Percentiles rank a stretch among this genome's conserved stretches.
Conservation (phyloP, 2,113 vertebrate species). For the Indri indri region DNA sequence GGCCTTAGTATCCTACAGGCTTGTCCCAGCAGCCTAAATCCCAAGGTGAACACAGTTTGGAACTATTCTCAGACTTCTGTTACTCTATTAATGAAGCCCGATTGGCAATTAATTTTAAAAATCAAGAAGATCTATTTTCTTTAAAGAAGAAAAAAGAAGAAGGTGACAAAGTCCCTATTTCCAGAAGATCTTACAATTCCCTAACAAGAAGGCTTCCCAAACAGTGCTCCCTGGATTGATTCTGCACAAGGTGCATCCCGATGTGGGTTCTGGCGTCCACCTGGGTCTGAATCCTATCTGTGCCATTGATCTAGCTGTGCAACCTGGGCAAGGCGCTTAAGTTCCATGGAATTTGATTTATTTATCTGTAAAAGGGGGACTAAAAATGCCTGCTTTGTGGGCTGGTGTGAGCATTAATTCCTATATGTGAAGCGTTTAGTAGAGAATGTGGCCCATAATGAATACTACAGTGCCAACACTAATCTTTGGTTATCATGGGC, state of each 20-base stretch:
- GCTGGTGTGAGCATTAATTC: background rate
- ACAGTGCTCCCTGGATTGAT: too few relatives aligned
- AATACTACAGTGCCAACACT: background rate
- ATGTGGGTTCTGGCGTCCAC: background rate
- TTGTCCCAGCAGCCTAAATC: background rate
- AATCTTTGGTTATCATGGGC: background rate
- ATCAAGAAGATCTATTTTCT: background rate
- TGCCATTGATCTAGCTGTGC: background rate
- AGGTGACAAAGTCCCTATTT: background rate
- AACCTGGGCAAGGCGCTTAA: background rate
- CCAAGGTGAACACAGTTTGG: background rate
- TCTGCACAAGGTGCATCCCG: background rate
- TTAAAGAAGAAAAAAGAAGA: background rate
- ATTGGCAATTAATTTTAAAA: background rate
- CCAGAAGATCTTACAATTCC: background rate
- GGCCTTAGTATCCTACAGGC: background rate
- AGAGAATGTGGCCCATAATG: background rate
- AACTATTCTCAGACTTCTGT: background rate
- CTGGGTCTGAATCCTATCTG: background rate
- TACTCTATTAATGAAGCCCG: background rate
- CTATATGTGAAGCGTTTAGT: background rate
- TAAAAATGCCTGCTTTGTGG: background rate
- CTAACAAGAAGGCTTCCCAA: background rate
- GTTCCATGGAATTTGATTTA: background rate
- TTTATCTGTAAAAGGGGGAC: background rate